Evolutionary conservation across 2,113 vertebrate species (phyloP).

Genomic region (Collichthys lucidus): DNA sequence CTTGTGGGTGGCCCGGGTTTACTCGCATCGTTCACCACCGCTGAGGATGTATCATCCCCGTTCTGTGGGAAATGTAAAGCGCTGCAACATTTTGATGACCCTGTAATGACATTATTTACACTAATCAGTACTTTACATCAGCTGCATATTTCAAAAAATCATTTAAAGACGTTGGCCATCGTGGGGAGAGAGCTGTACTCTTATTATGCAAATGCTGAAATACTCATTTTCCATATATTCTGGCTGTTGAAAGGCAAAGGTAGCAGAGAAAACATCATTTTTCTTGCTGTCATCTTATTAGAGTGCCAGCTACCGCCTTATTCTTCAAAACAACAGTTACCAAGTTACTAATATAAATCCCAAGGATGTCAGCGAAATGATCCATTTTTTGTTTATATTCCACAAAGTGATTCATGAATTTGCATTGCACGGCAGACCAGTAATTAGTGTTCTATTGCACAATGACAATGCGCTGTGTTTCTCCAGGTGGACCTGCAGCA

Average conservation of each 20-base stretch:
- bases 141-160: constrained; percentile 20
- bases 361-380: constrained; percentile 2
- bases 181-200: constrained; percentile 8
- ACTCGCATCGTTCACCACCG: constrained; percentile 12
- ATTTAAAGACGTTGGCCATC: background rate
- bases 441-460: constrained; percentile 49
- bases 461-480: constrained; percentile 55
- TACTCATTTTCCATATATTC: constrained; percentile 51
- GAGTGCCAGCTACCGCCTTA: background rate
- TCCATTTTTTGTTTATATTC: constrained; percentile 39
- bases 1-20: constrained; percentile 40
- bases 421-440: constrained; percentile 23
- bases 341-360: constrained; percentile 21
- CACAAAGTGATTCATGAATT: constrained; percentile 51
- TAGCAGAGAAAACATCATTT: constrained; percentile 47
- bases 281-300: constrained; percentile 61
- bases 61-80: constrained; percentile 29
- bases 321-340: constrained; percentile 41
- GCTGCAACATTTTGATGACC: constrained; percentile 29
- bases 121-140: constrained; percentile 42
- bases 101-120: constrained; percentile 52
- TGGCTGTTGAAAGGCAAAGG: constrained; percentile 34
- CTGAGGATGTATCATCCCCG: constrained; percentile 25
- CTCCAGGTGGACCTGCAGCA: constrained; percentile 96
- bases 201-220: constrained; percentile 55